Base-by-base conservation (phyloP, 2,113 vertebrate species). In the Ranitomeya imitator region DNA sequence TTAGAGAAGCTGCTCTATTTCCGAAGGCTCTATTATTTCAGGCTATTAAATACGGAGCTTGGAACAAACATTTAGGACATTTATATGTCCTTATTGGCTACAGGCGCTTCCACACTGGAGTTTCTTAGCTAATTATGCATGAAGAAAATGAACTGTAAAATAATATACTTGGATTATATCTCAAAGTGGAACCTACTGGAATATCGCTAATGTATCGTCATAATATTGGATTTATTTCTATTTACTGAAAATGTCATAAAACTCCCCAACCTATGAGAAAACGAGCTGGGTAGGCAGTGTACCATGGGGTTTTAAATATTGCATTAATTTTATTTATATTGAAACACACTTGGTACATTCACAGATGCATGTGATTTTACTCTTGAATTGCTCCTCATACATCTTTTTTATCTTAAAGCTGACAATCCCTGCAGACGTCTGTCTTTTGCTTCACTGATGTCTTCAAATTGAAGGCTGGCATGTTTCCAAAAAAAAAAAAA, bases 71-170 rank as follows among this genome's bases (percentile, higher is more conserved):
- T 83, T 87, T 81, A 73, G 67, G 86, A 60, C 26, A 88, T 83
- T 67, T 85, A 85, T 85, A 89, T 89, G 82, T 89, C 87, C 60
- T 69, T 67, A 52, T n/a, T 89, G 81, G 82, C 87, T 69, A 45
- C 63, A 45, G 87, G 87, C 87, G 79, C 31, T 67, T 26, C 87
- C 51, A 31, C 71, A 78, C n/a, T 63, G 45, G 14, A 83, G 59
- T 89, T 59, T 26, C 9, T 67, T 69, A 78, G 67, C 73, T 79
- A 85, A 89, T 89, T 89, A 89, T 60, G 61, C 52, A 52, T 83
- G 59, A 89, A 89, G 26, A 55, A 84, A 69, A 26, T 83, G 21
- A 77, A 81, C 86, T 37, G 86, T 87, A 81, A 55, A 80, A 69
- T 79, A 67, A 67, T 31, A 54, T n/a, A 23, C 63, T 51, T 51